Percentiles rank a stretch among this genome's conserved stretches.
Evolutionary conservation across 2,797 vertebrate genomes (phyloP).

Genomic region (Cuculus canorus): DNA sequence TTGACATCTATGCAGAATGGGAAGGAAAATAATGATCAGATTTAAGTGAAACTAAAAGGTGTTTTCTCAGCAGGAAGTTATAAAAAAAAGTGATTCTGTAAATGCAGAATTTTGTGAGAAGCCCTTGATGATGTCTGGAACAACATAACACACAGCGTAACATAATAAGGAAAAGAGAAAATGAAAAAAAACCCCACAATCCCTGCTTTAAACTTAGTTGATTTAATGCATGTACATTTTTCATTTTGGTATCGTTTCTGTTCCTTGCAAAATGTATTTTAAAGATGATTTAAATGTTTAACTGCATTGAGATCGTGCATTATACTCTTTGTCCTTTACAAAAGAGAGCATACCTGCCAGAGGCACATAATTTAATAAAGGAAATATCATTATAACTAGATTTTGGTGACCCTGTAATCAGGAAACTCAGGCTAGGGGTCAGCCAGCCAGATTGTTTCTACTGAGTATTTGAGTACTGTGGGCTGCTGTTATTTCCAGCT

Average conservation of each 20-base stretch:
- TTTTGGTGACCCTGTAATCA: constrained; percentile 46
- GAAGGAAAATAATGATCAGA: constrained; percentile 70
- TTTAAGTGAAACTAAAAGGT: constrained; percentile 69
- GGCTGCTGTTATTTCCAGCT: constrained; percentile 43
- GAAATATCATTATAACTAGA: constrained; percentile 48
- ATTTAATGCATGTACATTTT: neutral
- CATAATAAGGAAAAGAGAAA: constrained; percentile 51
- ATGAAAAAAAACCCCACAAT: neutral
- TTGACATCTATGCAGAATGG: constrained; percentile 41
- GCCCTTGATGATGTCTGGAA: constrained; percentile 31
- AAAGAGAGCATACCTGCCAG: constrained; percentile 23
- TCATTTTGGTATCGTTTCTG: constrained; percentile 34
- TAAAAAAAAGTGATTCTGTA: constrained; percentile 62
- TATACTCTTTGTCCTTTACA: constrained; percentile 45
- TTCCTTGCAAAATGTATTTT: neutral
- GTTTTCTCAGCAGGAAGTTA: constrained; percentile 75
- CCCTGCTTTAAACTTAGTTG: neutral
- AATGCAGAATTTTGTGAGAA: constrained; percentile 57
- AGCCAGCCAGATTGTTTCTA: constrained; percentile 20
- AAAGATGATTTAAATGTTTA: constrained; percentile 13
- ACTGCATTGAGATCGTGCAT: constrained; percentile 8
- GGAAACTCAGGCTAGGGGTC: constrained; percentile 1
- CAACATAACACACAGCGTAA: constrained; percentile 44
- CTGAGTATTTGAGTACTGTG: neutral
- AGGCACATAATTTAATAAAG: constrained; percentile 43